Base-by-base conservation (phyloP, 2,797 vertebrate species). In the Spheniscus humboldti region DNA sequence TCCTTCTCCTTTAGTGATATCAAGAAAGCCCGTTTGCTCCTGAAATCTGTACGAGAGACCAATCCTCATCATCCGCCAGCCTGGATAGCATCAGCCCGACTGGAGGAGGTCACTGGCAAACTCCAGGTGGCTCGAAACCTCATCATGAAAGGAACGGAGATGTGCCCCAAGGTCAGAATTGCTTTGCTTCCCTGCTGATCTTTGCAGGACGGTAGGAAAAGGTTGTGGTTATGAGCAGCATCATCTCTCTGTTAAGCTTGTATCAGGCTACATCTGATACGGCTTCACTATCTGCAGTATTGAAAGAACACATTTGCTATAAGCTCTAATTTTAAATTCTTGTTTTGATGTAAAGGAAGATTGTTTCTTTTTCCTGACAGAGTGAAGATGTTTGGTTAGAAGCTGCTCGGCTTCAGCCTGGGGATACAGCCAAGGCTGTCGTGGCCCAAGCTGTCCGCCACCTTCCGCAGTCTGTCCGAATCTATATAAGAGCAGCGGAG, bases 91-190 rank as follows among this genome's bases (percentile, higher is more conserved):
- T 99, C 99, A 28, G 99, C 99, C 56, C 99, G 99, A 75, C 97
- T 99, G 94, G 99, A 99, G 90, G 99, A 99, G 94, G 99, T 99
- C 94, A 99, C 99, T 0, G 99, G 99, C 48, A 99, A 99, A 87
- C 98, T 99, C 71, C 99, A 99, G 89, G 99, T 99, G 62, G 99
- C 99, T 88, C 98, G 99, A 41, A 99, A 99, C 95, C 98, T 99
- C 84, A 99, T 99, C 91, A 99, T 99, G 99, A 99, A 99, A 97
- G 99, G 99, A 90, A 99, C 99, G 0, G 99, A 99, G 96, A 99
- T 99, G 99, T 99, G 99, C 96, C 99, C 98, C 11, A 99, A 99
- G 99, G 99, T 99, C 92, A 98, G 98, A 47, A 59, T 17, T 24
- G 7, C 35, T 93, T 86, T 79, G 9, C 13, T 82, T 77, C 31